Evolutionary conservation across 2,888 invertebrate species (phyloP), one percentile per base, ranked within the genome.

Genomic region (Agrotis exclamationis): DNA sequence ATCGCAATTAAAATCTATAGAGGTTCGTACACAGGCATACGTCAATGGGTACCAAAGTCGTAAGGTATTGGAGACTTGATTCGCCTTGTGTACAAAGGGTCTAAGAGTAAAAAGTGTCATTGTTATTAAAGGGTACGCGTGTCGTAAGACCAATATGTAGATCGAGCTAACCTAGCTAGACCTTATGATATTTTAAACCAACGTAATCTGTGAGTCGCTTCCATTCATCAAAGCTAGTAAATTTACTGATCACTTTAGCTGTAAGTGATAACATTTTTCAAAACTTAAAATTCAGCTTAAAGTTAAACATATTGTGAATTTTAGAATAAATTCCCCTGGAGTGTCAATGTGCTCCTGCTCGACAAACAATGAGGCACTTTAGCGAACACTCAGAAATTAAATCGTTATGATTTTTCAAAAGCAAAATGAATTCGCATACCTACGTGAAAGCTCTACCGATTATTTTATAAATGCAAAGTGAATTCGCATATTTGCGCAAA

Each of bases 141-240:
- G 6, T 68, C 16, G 6, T 18, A 28, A 20, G 16, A 56, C 9
- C n/a, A n/a, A 39, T 47, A 39, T 66, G n/a, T 39, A 48, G 0
- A 18, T 44, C 14, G 6, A 14, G 5, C 24, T 22, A 44, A 69
- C 18, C 24, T 9, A 54, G 33, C n/a, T 16, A 14, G n/a, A 24
- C 33, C 24, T 44, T 39, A 68, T 28, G 5, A 11, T 28, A 69
- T 69, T 39, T 44, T 18, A 67, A 67, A 56, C 44, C 24, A 20
- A 28, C 24, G 6, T 50, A 16, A 69, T 69, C 44, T 70, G 22
- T n/a, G n/a, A 68, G 22, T 54, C 22, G n/a, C 4, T 28, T 20
- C 28, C 28, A 57, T 57, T 45, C 51, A n/a, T 70, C 22, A 70
- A 4, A 13, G 44, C 18, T n/a, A 18, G 11, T 9, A 14, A 11